These are phyloP conservation scores for Torymus auratus DNA, from an alignment of 2,888 invertebrate genomes.

Conservation along the genomic window DNA sequence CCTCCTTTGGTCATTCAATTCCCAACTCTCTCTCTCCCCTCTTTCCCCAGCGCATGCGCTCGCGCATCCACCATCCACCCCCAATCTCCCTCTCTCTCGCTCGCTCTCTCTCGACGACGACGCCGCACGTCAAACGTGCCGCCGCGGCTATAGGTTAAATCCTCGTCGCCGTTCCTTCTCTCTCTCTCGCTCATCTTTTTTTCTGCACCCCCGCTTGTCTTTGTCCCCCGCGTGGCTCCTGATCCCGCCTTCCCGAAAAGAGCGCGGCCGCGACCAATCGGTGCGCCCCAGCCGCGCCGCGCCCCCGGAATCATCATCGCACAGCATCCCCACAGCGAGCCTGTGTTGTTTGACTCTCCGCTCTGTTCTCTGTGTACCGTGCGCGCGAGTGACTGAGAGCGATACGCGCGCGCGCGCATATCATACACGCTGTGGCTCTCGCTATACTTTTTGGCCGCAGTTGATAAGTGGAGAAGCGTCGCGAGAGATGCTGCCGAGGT, in stretches of 20 bases:
- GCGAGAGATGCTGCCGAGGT: too few relatives aligned
- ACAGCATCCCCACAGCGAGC: too few relatives aligned
- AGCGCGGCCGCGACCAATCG: slow-evolving; percentile 73
- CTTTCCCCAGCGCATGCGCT: neutral
- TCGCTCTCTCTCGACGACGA: neutral
- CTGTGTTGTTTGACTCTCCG: too few relatives aligned
- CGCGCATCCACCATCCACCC: slow-evolving; percentile 35
- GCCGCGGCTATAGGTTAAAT: slow-evolving; percentile 76
- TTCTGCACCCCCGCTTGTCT: neutral
- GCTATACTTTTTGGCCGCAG: too few relatives aligned
- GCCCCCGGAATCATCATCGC: slow-evolving; percentile 45
- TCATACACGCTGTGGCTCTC: too few relatives aligned
- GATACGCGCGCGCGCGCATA: too few relatives aligned
- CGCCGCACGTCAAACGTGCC: slow-evolving; percentile 71
- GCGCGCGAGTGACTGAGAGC: too few relatives aligned
- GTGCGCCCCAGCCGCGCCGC: slow-evolving; percentile 64
- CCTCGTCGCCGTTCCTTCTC: slow-evolving; percentile 66
- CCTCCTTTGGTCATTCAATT: slow-evolving; percentile 40
- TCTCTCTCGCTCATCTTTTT: slow-evolving; percentile 68
- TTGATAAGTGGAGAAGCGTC: too few relatives aligned
- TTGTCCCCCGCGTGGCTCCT: slow-evolving; percentile 70
- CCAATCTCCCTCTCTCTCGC: neutral
- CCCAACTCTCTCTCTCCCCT: slow-evolving; percentile 6
- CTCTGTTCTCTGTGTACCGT: too few relatives aligned
- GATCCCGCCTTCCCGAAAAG: slow-evolving; percentile 76